These are phyloP conservation scores for Anagrus nilaparvatae DNA, from an alignment of 1,140 invertebrate species.

Conservation along the genomic window DNA sequence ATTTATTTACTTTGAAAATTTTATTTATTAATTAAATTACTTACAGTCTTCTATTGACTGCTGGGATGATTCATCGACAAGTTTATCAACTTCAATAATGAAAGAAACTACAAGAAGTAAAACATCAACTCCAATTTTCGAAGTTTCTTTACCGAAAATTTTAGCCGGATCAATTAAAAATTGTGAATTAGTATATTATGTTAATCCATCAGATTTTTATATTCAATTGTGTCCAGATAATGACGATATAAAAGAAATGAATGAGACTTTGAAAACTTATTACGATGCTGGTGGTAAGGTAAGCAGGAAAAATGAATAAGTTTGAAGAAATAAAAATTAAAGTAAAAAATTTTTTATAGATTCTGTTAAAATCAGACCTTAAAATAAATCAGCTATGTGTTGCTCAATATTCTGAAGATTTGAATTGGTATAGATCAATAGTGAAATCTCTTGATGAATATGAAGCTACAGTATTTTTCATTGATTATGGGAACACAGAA, in stretches of 20 bases:
- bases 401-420: slow-evolving; percentile 45
- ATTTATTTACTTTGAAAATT: too few species aligned
- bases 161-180: slow-evolving; percentile 23
- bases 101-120: background rate
- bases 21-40: too few species aligned
- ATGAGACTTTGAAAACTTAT: slow-evolving; percentile 28
- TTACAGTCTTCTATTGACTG: too few species aligned
- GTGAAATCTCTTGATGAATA: slow-evolving; percentile 33
- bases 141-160: slow-evolving; percentile 24
- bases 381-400: slow-evolving; percentile 31
- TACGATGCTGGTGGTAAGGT: slow-evolving; percentile 26
- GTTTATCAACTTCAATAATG: background rate
- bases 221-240: slow-evolving; percentile 36
- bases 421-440: slow-evolving; percentile 45
- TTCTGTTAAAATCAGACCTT: slow-evolving; percentile 16
- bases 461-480: slow-evolving; percentile 37
- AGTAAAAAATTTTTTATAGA: background rate
- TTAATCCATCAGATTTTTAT: slow-evolving; percentile 40
- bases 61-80: background rate
- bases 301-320: background rate
- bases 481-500: slow-evolving; percentile 47
- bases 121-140: slow-evolving; percentile 6
- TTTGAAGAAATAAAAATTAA: background rate
- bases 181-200: slow-evolving; percentile 28
- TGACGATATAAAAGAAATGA: slow-evolving; percentile 32